Evolutionary conservation across 1,140 invertebrate species (phyloP), one percentile per base, ranked within the genome.

Genomic region (Zophobas morio): DNA sequence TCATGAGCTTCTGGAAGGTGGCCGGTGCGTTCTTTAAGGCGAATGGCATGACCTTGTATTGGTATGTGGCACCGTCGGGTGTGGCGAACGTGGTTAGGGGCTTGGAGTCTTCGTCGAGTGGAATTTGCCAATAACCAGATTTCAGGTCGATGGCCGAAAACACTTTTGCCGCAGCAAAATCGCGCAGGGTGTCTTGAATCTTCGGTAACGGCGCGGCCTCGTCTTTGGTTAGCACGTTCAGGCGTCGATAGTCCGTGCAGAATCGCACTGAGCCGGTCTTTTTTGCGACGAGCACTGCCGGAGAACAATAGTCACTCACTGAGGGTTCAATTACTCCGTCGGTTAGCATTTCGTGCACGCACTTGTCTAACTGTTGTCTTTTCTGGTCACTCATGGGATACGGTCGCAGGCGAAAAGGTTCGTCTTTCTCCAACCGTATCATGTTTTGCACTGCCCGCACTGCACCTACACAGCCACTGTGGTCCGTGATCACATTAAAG

Each of bases 221-320:
- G n/a, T 81, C 79, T 3, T 78, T 79, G 0, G 86, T 89, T 0
- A 87, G 78, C 0, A 70, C 39, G 77, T 90, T 91, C 0, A 90
- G 39, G 1, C 74, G 37, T 0, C 85, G 73, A 51, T 82, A 84
- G 51, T 85, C 81, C 0, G 83, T 66, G 37, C 81, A 85, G 42
- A 85, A 81, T 5, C 83, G 73, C 20, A 57, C 56, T 20, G 57
- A 57, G 0, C 80, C 81, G 40, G 78, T 78, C 34, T 81, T 79
- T 35, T 78, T 80, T 0, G 35, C 33, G 0, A 83, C 81, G 0
- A 81, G 20, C 2, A 81, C 80, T 0, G 78, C 36, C 0, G 81
- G 79, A 0, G 72, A 77, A 6, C 35, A 60, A 32, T 79, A 82
- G 0, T 47, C 6, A 39, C 74, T 77, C 20, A 20, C 20, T 20